Evolutionary conservation across 2,888 invertebrate species (phyloP), one percentile per base, ranked within the genome.

Genomic region (Branchellion lobata): DNA sequence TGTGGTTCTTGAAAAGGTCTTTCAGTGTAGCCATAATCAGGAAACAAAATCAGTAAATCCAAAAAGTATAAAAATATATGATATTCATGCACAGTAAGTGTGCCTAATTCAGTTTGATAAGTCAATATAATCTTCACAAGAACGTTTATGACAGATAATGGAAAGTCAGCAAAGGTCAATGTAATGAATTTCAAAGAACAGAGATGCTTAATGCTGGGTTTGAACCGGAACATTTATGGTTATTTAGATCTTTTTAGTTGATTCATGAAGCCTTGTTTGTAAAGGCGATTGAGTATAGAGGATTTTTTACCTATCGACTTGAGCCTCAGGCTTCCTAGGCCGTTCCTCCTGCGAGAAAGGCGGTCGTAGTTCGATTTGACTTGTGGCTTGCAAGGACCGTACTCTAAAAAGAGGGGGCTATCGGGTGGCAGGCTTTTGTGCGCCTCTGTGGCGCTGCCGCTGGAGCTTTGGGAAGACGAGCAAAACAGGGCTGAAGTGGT

Each of bases 281-380:
- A 18, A n/a, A 57, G n/a, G 21, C 61, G 21, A 24, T n/a, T 57
- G 61, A 57, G 21, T 5, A 57, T 57, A n/a, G 61, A 57, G 61
- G 8, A 5, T 18, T 29, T 27, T 18, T 8, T 27, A n/a, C 24
- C 36, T n/a, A n/a, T n/a, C 24, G 27, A 47, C 29, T 27, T 47
- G 53, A 75, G 33, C 1, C 51, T 27, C 27, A 51, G 29, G 53
- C 51, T 75, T n/a, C 33, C 31, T 34, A 77, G 77, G 0, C 77
- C 77, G 27, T 77, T 77, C 61, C 77, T 61, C 0, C 77, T 61
- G 11, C 31, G 31, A 34, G 61, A 77, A 8, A 77, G 65, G 27
- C 77, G 31, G 29, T 33, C 77, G 77, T 57, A 77, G 31, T 77
- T 77, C 3, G 77, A 77, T 27, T 65, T 33, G n/a, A 77, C 40